Percentiles rank a stretch among this genome's conserved stretches.
Conservation (phyloP, 2,113 vertebrate genomes). For the Tyrannus savana region DNA sequence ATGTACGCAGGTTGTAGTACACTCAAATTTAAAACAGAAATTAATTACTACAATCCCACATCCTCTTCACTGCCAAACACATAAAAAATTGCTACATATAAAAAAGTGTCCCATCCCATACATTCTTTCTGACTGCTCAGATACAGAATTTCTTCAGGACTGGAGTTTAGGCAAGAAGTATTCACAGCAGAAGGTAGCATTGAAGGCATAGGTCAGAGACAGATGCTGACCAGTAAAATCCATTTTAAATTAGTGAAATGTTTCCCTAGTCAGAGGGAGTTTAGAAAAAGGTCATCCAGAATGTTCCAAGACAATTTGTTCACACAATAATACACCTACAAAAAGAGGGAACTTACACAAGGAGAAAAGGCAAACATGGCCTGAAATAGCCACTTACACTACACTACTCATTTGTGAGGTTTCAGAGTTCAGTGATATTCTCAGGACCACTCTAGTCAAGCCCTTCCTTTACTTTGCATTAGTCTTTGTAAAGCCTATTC, state of each 20-base stretch:
- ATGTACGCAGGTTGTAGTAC: conserved; percentile 40
- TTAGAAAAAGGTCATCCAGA: conserved; percentile 68
- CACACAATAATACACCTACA: conserved; percentile 57
- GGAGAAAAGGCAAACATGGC: conserved; percentile 60
- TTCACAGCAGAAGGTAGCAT: conserved; percentile 75
- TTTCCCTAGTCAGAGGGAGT: conserved; percentile 64
- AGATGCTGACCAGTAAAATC: conserved; percentile 81
- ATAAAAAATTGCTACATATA: conserved; percentile 80
- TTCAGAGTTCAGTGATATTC: conserved; percentile 73
- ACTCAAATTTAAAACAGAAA: conserved; percentile 30
- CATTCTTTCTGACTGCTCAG: conserved; percentile 45
- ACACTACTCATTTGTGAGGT: conserved; percentile 62
- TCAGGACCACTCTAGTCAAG: conserved; percentile 61
- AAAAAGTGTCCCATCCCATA: conserved; percentile 60
- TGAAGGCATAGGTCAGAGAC: conserved; percentile 66
- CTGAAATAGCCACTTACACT: conserved; percentile 55
- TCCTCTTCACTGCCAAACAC: conserved; percentile 66
- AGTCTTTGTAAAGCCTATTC: conserved; percentile 68
- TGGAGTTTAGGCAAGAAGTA: conserved; percentile 74
- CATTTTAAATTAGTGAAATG: conserved; percentile 65
- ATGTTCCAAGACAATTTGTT: conserved; percentile 60
- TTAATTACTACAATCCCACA: conserved; percentile 69
- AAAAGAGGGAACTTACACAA: conserved; percentile 68
- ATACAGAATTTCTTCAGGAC: conserved; percentile 29
- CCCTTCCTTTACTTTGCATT: conserved; percentile 32